Percentiles rank a stretch among this genome's conserved stretches.
Conservation (phyloP, 2,797 vertebrate species). For the Remorina albescens region DNA sequence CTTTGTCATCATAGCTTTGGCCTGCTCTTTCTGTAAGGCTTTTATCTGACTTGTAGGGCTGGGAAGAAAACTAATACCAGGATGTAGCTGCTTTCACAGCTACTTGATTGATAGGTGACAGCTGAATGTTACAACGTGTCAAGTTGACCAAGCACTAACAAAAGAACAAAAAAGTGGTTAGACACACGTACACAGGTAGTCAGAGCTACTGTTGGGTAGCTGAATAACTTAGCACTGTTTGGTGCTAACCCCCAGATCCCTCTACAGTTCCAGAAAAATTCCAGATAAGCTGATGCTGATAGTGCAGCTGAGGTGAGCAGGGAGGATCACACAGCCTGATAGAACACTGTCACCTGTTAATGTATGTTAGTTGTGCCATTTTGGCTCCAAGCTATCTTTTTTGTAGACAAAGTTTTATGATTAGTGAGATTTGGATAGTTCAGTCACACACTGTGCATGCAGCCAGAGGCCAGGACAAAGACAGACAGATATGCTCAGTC, state of each 20-base stretch:
- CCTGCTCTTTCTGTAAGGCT: constrained; percentile 25
- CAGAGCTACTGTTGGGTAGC: not conserved
- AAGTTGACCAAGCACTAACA: constrained; percentile 2
- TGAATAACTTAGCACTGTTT: not conserved
- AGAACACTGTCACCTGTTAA: not conserved
- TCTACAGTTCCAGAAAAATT: not conserved
- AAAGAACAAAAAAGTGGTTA: not conserved
- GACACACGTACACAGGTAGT: not conserved
- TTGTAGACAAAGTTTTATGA: not conserved
- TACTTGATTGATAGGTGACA: constrained; percentile 45
- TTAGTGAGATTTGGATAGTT: not conserved
- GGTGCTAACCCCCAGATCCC: too few relatives aligned
- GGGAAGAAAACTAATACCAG: constrained; percentile 66
- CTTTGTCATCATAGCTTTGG: constrained; percentile 42
- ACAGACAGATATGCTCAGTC: not conserved
- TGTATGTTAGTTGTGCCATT: not conserved
- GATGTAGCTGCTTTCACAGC: constrained; percentile 67
- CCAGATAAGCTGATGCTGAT: too few relatives aligned
- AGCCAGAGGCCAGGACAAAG: constrained; percentile 3
- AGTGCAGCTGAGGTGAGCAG: too few relatives aligned
- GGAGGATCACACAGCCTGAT: not conserved
- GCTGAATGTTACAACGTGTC: constrained; percentile 36
- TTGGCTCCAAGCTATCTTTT: not conserved
- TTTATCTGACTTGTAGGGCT: constrained; percentile 50
- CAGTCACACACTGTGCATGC: constrained; percentile 7